Evolutionary conservation across 2,797 vertebrate species (phyloP).

Genomic region (Megalops cyprinoides): DNA sequence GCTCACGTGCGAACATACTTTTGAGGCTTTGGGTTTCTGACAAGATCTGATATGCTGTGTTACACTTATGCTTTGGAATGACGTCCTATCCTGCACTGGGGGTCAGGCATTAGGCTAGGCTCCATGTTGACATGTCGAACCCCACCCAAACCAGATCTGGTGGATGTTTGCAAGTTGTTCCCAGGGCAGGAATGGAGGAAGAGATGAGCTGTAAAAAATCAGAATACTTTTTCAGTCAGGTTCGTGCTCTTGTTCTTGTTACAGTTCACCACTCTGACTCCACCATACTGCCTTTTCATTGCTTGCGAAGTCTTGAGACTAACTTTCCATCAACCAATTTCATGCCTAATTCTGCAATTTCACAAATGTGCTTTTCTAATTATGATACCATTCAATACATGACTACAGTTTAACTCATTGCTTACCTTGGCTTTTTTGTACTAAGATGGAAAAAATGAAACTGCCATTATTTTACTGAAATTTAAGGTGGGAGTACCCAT

Average conservation of each 20-base stretch:
- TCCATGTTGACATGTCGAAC: not conserved
- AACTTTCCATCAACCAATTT: not conserved
- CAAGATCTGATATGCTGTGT: not conserved
- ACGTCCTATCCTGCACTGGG: no score
- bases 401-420: not conserved
- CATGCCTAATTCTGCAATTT: not conserved
- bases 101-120: no score
- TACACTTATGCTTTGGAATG: not conserved
- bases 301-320: not conserved
- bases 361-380: slow-evolving; percentile 9
- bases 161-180: not conserved
- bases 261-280: not conserved
- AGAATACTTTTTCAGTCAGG: no score
- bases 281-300: not conserved
- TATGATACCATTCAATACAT: not conserved
- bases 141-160: not conserved
- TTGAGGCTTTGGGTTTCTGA: not conserved
- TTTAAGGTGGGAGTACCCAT: not conserved
- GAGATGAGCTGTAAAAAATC: no score
- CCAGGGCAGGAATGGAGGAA: not conserved
- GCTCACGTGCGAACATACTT: not conserved
- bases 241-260: not conserved
- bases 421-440: not conserved
- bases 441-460: not conserved
- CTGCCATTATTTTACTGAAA: not conserved